Evolutionary conservation across 2,113 vertebrate genomes (phyloP), one percentile per base, ranked within the genome.

Genomic region (Herpailurus yagouaroundi): DNA sequence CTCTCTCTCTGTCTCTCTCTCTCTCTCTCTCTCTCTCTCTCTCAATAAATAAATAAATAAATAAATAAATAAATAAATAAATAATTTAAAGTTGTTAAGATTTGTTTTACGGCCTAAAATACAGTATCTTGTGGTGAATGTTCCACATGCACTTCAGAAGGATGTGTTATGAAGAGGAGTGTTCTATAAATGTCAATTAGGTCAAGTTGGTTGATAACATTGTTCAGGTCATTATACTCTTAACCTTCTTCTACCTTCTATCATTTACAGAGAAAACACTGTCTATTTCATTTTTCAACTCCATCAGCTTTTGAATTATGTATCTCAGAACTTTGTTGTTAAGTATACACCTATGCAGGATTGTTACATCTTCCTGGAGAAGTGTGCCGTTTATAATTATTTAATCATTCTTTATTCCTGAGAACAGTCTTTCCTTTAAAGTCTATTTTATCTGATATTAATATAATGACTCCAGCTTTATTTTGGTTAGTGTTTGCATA

Each of bases 341-440:
- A 77, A 23, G 29, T 69, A 69, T 18, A 79, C 3, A 57, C 48
- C 60, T 27, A 52, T 77, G 64, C 81, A 89, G 31, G 38, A 76
- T 83, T 76, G 50, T 83, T 83, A 84, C n/a, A 9, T 60, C 57
- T 71, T 84, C 79, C 88, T 95, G 57, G 69, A 81, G 25, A 97
- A 69, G 2, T 81, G 45, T n/a, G 10, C 31, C 19, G 0, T 88
- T 80, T 89, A 81, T 55, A 76, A 52, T 84, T 79, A 93, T 74
- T 73, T 84, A 88, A 88, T 83, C n/a, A 31, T 23, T 92, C 23
- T 91, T 68, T 77, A 77, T 73, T 11, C 41, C 41, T 69, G 31
- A 92, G 77, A 76, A 73, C 25, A 90, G 60, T 64, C 5, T 4
- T 21, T 77, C 13, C 80, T 80, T 50, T 95, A 38, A 93, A 88